Evolutionary conservation across 2,113 vertebrate genomes (phyloP).

Genomic region (Peromyscus polionotus): DNA sequence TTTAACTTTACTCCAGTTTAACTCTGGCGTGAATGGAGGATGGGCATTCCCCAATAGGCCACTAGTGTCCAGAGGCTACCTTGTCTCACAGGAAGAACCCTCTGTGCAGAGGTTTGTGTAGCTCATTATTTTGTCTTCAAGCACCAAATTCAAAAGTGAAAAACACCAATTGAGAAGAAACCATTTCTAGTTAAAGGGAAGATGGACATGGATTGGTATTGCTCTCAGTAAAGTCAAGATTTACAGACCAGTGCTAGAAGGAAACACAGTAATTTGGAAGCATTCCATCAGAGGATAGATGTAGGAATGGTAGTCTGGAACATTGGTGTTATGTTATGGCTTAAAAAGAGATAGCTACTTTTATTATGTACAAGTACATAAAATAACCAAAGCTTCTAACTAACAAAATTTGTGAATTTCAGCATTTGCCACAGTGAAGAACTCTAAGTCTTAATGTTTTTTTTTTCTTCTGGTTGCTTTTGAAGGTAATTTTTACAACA

Average conservation of each 20-base stretch:
- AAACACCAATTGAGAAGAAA: neutral
- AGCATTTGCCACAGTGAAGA: neutral
- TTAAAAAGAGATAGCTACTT: neutral
- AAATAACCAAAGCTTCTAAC: neutral
- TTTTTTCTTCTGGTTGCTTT: neutral
- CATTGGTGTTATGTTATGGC: neutral
- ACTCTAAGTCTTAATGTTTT: neutral
- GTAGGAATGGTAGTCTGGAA: neutral
- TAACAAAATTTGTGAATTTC: neutral
- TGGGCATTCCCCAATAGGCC: neutral
- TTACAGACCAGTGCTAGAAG: neutral
- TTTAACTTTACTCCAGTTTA: neutral
- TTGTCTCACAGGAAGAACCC: neutral
- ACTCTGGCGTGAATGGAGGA: neutral
- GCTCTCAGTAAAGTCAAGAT: neutral
- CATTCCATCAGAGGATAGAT: neutral
- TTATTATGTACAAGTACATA: neutral
- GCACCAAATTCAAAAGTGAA: neutral
- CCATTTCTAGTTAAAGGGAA: neutral
- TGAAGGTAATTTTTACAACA: conserved; percentile 8
- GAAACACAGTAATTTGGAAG: conserved; percentile 16
- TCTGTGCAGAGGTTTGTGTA: neutral
- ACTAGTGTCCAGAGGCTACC: too few relatives aligned
- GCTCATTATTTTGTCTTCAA: neutral
- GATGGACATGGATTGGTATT: neutral